Evolutionary conservation across 2,888 invertebrate genomes (phyloP).

Genomic region (Vesta saturnalis): DNA sequence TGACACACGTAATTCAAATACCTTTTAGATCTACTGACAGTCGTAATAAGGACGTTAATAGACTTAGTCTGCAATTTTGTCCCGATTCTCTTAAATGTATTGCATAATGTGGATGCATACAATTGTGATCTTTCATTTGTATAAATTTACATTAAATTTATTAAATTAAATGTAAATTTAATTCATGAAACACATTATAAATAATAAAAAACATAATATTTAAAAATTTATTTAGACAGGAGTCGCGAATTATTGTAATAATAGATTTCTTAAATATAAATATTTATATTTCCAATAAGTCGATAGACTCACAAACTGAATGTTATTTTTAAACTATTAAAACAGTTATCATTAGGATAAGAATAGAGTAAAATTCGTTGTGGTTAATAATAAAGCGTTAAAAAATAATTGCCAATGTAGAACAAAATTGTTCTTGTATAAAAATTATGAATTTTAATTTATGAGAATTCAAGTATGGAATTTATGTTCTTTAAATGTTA

Average conservation of each 20-base stretch:
- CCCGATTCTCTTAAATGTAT: too few relatives aligned
- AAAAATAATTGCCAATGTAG: not conserved
- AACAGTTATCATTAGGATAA: too few relatives aligned
- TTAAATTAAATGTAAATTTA: not conserved
- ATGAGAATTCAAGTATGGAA: slow-evolving; percentile 17
- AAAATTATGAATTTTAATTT: slow-evolving; percentile 25
- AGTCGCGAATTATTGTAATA: not conserved
- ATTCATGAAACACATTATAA: slow-evolving; percentile 1
- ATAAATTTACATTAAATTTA: not conserved
- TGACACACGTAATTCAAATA: slow-evolving; percentile 57
- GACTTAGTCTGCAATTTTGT: too few relatives aligned
- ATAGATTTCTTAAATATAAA: not conserved
- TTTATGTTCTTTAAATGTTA: slow-evolving; percentile 20
- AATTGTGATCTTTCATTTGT: not conserved
- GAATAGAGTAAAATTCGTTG: not conserved
- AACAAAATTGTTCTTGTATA: slow-evolving; percentile 12
- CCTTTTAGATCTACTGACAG: slow-evolving; percentile 37
- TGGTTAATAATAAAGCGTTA: not conserved
- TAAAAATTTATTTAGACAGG: not conserved
- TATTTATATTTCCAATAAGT: not conserved
- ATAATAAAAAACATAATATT: not conserved
- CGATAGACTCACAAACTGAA: not conserved
- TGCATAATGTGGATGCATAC: too few relatives aligned
- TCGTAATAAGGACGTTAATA: slow-evolving; percentile 41
- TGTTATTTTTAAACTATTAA: too few relatives aligned